Evolutionary conservation across 2,888 invertebrate genomes (phyloP).

Genomic region (Stenoptilia bipunctidactyla): DNA sequence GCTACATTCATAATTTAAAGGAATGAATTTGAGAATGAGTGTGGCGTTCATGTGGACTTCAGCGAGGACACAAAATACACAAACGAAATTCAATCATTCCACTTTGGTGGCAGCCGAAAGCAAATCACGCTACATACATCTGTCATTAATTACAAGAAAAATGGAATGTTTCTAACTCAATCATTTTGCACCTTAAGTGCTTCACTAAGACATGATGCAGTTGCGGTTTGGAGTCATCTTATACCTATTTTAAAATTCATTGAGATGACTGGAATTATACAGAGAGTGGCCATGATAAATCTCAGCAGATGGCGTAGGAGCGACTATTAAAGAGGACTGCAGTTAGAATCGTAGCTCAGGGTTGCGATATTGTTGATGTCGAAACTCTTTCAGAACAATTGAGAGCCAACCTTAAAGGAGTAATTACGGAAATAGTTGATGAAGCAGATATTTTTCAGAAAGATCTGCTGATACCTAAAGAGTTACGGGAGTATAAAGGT

Average conservation of each 20-base stretch:
- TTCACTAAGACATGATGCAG: constrained; percentile 6
- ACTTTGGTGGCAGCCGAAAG: constrained; percentile 4
- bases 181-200: constrained; percentile 8
- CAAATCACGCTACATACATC: constrained; percentile 3
- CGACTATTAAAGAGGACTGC: constrained; percentile 14
- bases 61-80: constrained; percentile 8
- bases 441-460: constrained; percentile 2
- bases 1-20: constrained; percentile 2
- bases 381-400: too few relatives aligned
- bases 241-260: constrained; percentile 6
- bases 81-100: constrained; percentile 5
- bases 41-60: constrained; percentile 5
- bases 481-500: neutral
- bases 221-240: constrained; percentile 9
- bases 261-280: constrained; percentile 13
- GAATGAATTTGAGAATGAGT: neutral
- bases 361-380: constrained; percentile 5
- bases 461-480: constrained; percentile 2
- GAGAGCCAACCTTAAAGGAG: neutral
- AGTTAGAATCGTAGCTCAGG: constrained; percentile 10
- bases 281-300: constrained; percentile 16
- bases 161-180: constrained; percentile 1
- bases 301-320: constrained; percentile 16
- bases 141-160: constrained; percentile 2
- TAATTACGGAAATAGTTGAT: constrained; percentile 1